phyloP scores from a whole-genome alignment of 2,888 invertebrate species.

The Agrotis segetum region DNA sequence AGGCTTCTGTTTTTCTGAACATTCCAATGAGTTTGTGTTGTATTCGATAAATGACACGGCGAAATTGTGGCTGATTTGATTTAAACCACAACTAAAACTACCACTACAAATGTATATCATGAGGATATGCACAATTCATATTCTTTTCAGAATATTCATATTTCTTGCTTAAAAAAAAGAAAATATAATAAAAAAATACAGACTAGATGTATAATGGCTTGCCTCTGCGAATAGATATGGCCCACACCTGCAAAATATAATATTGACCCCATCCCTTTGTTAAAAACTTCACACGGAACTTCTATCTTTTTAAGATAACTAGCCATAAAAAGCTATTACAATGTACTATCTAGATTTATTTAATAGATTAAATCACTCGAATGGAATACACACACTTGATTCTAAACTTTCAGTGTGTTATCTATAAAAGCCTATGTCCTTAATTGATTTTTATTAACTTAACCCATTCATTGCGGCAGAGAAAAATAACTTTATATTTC shows the following conservation, averaged over 20 bases:
- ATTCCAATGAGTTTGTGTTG: conserved; percentile 46
- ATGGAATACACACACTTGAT: conserved; percentile 50
- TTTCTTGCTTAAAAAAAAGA: neutral
- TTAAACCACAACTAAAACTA: conserved; percentile 29
- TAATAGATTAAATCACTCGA: conserved; percentile 52
- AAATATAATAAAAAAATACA: conserved; percentile 21
- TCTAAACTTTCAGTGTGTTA: conserved; percentile 55
- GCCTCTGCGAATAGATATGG: conserved; percentile 27
- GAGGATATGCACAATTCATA: conserved; percentile 36
- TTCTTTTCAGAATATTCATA: neutral
- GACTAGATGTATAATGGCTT: conserved; percentile 65
- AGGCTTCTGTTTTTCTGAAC: conserved; percentile 78
- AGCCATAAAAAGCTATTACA: conserved; percentile 43
- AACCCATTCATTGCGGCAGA: no score
- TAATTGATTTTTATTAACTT: conserved; percentile 46
- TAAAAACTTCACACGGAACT: conserved; percentile 37
- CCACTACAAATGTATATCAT: conserved; percentile 14
- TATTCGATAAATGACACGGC: conserved; percentile 41
- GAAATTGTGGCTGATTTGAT: conserved; percentile 22
- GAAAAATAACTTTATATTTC: no score
- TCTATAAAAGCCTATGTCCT: conserved; percentile 41
- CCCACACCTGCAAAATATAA: conserved; percentile 28
- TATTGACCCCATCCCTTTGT: conserved; percentile 25
- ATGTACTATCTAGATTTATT: conserved; percentile 49
- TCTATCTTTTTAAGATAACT: conserved; percentile 36